Percentiles rank a stretch among this genome's conserved stretches.
These are phyloP conservation scores for Herminia tarsipennalis DNA, from an alignment of 2,888 invertebrate genomes.

Conservation along the genomic window DNA sequence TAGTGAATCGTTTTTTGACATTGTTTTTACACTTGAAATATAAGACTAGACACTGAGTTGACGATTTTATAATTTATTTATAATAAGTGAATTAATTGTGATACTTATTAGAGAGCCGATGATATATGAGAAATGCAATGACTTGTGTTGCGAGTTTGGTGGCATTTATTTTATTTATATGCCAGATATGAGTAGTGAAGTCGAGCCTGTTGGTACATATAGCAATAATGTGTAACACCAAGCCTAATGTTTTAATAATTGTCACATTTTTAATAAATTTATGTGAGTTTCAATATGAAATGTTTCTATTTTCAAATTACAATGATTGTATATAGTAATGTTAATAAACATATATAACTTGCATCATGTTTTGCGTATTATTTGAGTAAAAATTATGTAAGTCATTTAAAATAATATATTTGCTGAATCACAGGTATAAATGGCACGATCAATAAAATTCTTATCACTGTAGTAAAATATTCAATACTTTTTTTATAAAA, in stretches of 20 bases:
- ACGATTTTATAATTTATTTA: conserved; percentile 84
- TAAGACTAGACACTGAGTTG: conserved; percentile 75
- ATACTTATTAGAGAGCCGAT: conserved; percentile 74
- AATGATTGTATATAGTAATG: conserved; percentile 83
- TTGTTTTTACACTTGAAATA: conserved; percentile 77
- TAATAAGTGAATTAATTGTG: conserved; percentile 83
- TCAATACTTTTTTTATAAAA: conserved; percentile 30
- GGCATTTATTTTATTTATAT: conserved; percentile 65
- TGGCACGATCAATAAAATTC: conserved; percentile 16
- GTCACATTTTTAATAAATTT: conserved; percentile 76
- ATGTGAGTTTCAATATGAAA: conserved; percentile 76
- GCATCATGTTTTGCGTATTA: conserved; percentile 53
- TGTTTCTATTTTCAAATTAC: conserved; percentile 82
- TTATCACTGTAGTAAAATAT: conserved; percentile 32
- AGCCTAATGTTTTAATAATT: conserved; percentile 71
- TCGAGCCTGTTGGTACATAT: conserved; percentile 46
- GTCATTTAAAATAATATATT: conserved; percentile 21
- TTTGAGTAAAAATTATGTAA: conserved; percentile 24
- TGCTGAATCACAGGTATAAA: conserved; percentile 6
- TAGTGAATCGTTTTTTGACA: conserved; percentile 81
- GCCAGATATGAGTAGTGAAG: conserved; percentile 50
- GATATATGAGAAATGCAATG: conserved; percentile 62
- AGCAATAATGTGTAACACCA: conserved; percentile 70
- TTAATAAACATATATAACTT: conserved; percentile 83
- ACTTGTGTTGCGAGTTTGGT: conserved; percentile 64